These are phyloP conservation scores for Pseudachorutes palmiensis DNA, from an alignment of 1,140 invertebrate genomes.

Conservation along the genomic window DNA sequence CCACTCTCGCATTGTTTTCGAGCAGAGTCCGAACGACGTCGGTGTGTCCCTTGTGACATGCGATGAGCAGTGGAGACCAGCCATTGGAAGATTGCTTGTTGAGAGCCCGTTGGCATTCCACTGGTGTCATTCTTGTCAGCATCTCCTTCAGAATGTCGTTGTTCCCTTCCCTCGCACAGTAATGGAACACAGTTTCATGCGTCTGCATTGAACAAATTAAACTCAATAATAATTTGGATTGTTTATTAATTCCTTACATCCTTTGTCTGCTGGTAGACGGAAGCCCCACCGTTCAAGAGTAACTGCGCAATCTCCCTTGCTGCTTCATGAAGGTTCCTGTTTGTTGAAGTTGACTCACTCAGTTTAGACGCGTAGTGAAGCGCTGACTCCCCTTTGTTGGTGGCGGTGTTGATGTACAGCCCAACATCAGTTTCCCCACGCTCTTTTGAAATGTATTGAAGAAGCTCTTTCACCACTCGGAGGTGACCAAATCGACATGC, in stretches of 20 bases:
- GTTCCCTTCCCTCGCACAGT: slow-evolving; percentile 88
- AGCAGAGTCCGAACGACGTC: slow-evolving; percentile 77
- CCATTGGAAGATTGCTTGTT: slow-evolving; percentile 85
- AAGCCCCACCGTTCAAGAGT: slow-evolving; percentile 79
- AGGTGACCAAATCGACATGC: slow-evolving; percentile 67
- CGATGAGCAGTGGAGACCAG: slow-evolving; percentile 93
- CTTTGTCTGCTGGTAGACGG: slow-evolving; percentile 74
- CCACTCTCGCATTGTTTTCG: slow-evolving; percentile 87
- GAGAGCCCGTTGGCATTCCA: slow-evolving; percentile 80
- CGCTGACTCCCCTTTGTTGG: slow-evolving; percentile 84
- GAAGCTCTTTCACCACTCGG: slow-evolving; percentile 73
- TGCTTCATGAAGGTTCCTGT: slow-evolving; percentile 49
- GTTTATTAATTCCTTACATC: slow-evolving; percentile 43
- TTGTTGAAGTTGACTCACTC: slow-evolving; percentile 52
- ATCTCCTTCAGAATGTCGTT: slow-evolving; percentile 90
- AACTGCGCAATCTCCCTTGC: slow-evolving; percentile 83
- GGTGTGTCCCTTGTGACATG: slow-evolving; percentile 65
- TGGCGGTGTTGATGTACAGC: slow-evolving; percentile 68
- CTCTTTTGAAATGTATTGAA: slow-evolving; percentile 71
- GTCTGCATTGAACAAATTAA: slow-evolving; percentile 48
- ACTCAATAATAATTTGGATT: slow-evolving; percentile 2
- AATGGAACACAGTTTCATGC: slow-evolving; percentile 89
- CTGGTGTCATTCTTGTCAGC: slow-evolving; percentile 74
- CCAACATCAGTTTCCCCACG: slow-evolving; percentile 61
- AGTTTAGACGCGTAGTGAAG: slow-evolving; percentile 81